Evolutionary conservation across 2,888 invertebrate genomes (phyloP).

Genomic region (Xylocampa areola): DNA sequence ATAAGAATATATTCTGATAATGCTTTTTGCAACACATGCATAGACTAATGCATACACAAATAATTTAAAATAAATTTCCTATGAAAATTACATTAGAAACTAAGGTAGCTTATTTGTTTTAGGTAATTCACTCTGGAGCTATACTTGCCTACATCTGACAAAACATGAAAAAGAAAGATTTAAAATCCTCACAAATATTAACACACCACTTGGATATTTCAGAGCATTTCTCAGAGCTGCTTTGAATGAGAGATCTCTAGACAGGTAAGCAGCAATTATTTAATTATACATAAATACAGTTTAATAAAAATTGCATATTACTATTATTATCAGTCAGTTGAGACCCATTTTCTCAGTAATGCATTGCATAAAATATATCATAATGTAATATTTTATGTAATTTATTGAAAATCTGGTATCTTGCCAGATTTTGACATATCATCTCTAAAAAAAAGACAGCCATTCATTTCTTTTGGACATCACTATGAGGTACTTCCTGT

Average conservation of each 20-base stretch:
- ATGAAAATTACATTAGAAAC: neutral
- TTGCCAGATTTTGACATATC: no score
- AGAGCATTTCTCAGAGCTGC: conserved; percentile 97
- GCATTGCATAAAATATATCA: no score
- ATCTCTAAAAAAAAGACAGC: no score
- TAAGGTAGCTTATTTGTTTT: conserved; percentile 51
- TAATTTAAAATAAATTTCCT: neutral
- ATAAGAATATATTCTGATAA: conserved; percentile 17
- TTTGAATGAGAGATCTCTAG: conserved; percentile 97
- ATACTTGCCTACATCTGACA: conserved; percentile 94
- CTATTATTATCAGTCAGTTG: no score
- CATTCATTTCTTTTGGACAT: no score
- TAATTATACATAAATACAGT: no score
- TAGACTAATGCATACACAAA: neutral
- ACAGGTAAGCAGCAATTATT: conserved; percentile 81
- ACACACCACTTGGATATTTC: conserved; percentile 92
- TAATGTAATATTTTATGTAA: no score
- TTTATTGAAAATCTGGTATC: no score
- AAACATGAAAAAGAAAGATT: conserved; percentile 97
- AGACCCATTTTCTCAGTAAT: no score
- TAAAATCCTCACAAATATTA: conserved; percentile 88
- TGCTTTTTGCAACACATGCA: conserved; percentile 10
- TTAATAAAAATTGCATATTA: no score
- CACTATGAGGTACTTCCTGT: no score
- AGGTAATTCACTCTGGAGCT: conserved; percentile 93